phyloP scores from a whole-genome alignment of 2,797 vertebrate genomes.

The Chromobotia macracanthus region DNA sequence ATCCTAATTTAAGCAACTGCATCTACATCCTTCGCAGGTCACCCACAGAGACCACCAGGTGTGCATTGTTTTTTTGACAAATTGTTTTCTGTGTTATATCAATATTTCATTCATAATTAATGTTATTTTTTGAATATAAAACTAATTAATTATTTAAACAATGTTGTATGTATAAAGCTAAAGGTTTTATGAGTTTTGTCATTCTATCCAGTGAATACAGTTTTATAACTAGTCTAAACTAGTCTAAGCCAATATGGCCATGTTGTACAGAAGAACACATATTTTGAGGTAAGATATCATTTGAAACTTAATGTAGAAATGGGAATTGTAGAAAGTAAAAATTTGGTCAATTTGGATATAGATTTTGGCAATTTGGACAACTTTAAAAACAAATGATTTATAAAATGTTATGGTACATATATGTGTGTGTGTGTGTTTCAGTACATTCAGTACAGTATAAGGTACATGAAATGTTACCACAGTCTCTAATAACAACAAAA shows the following conservation, averaged over 20 bases:
- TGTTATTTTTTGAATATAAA: constrained; percentile 57
- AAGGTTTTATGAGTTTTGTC: constrained; percentile 36
- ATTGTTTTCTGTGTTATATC: constrained; percentile 18
- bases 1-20: background rate
- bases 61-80: constrained; percentile 17
- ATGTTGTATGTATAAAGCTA: constrained; percentile 60
- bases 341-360: background rate
- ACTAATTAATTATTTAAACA: constrained; percentile 59
- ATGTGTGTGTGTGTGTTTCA: too few species aligned
- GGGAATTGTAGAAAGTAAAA: constrained; percentile 1
- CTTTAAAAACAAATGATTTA: background rate
- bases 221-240: constrained; percentile 4
- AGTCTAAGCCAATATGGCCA: constrained; percentile 28
- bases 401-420: background rate
- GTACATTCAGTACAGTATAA: too few species aligned
- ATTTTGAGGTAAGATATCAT: constrained; percentile 61
- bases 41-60: constrained; percentile 30
- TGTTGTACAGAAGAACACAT: constrained; percentile 52
- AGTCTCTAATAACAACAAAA: too few species aligned
- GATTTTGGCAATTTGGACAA: background rate
- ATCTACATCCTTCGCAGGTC: background rate
- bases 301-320: background rate
- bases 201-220: background rate
- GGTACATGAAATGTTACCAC: too few species aligned
- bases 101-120: constrained; percentile 69